Base-by-base conservation (phyloP, 2,888 invertebrate species). In the Ennomos erosarius region DNA sequence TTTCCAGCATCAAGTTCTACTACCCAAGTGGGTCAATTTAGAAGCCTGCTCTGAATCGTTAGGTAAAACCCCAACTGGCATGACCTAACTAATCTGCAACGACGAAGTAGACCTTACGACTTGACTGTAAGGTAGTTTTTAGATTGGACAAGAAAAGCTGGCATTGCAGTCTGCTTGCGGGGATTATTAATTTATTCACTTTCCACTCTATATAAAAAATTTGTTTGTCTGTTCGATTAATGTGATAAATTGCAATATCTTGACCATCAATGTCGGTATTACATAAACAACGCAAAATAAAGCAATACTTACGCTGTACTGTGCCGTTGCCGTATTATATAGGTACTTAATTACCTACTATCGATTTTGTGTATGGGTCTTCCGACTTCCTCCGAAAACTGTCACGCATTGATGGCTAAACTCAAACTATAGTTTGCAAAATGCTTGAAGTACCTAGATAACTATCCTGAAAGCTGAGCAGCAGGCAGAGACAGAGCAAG, bases 11-110 rank as follows among this genome's bases (percentile, higher is more conserved):
- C 70, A 26, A 74, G 69, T 73, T 72, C 68, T 69, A 63, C 61
- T 68, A 67, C 65, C 75, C 62, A 79, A 78, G 65, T 79, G 76
- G 82, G 82, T 76, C 79, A 67, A 69, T 70, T 68, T 72, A 76
- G 69, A 74, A 71, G 68, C 68, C 72, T 73, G 74, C 73, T 75
- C 67, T 79, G 73, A 76, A 79, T 83, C 39, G 45, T 42, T 45
- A 54, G 42, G 54, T 59, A 59, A 50, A 26, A 54, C 50, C 54
- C 49, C 39, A 37, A 46, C 36, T 36, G 37, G n/a, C 36, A 36
- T 46, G 42, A 44, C 39, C 59, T 38, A 47, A 9, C 52, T 34
- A 26, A 33, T 53, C 35, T 6, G 16, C 37, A 26, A 26, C 3
- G 26, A 5, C 6, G 6, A 26, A 26, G 6, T 1, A 13, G 6